phyloP scores from a whole-genome alignment of 2,797 vertebrate genomes.

The Rallus crepitans region DNA sequence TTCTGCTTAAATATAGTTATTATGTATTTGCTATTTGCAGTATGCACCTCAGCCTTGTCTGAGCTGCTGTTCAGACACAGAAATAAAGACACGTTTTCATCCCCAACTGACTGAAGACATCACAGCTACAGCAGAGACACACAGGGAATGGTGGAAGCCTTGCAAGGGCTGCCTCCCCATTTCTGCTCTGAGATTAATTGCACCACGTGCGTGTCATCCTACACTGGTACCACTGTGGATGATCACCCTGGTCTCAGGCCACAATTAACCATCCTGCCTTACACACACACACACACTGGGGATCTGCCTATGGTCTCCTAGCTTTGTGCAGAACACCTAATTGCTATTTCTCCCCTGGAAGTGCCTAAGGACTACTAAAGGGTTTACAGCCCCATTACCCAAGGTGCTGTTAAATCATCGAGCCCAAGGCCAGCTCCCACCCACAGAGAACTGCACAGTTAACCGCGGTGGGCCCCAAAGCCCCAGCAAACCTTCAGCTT shows the following conservation, averaged over 20 bases:
- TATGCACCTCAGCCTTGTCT: background rate
- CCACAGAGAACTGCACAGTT: background rate
- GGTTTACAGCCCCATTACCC: background rate
- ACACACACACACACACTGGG: rapidly evolving
- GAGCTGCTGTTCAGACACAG: constrained; percentile 22
- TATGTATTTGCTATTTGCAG: background rate
- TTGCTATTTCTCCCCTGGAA: background rate
- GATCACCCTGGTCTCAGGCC: background rate
- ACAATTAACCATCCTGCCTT: background rate
- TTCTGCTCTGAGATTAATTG: background rate
- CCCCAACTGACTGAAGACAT: background rate
- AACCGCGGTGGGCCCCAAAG: background rate
- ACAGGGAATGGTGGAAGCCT: background rate
- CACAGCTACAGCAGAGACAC: background rate
- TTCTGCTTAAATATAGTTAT: constrained; percentile 2
- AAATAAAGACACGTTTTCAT: background rate
- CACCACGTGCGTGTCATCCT: background rate
- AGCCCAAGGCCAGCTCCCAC: background rate
- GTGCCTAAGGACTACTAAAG: background rate
- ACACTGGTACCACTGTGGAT: rapidly evolving
- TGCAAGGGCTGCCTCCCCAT: background rate
- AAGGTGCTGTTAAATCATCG: background rate
- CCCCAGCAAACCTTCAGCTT: background rate
- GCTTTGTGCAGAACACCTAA: background rate
- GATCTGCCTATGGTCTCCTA: background rate